phyloP scores from a whole-genome alignment of 1,140 invertebrate genomes.

The Cotesia chilonis region DNA sequence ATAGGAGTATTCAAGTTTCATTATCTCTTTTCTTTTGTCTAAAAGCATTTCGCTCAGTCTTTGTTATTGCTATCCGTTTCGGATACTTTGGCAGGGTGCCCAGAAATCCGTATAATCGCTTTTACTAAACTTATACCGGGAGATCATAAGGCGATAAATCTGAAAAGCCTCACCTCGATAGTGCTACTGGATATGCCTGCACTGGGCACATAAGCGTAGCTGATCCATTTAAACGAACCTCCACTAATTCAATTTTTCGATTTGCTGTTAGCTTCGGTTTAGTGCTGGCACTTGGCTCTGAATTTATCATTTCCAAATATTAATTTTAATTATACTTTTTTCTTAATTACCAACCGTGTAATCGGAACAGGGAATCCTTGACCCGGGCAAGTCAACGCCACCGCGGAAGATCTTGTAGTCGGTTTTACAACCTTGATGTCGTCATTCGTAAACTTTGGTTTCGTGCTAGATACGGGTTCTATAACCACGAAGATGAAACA shows the following conservation, averaged over 20 bases:
- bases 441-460: constrained; percentile 66
- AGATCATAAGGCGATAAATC: constrained; percentile 11
- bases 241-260: constrained; percentile 41
- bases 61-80: not conserved
- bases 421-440: constrained; percentile 58
- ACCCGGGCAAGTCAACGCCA: constrained; percentile 72
- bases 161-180: constrained; percentile 39
- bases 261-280: constrained; percentile 55
- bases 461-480: constrained; percentile 68
- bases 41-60: constrained; percentile 6
- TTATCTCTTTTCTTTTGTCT: constrained; percentile 11
- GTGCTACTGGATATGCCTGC: constrained; percentile 46
- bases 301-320: constrained; percentile 14
- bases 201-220: constrained; percentile 59
- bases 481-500: constrained; percentile 20
- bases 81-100: constrained; percentile 2
- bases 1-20: not conserved
- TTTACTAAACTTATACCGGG: not conserved
- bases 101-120: constrained; percentile 20
- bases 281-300: constrained; percentile 60
- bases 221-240: constrained; percentile 29
- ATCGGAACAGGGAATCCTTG: constrained; percentile 71
- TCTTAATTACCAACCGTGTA: constrained; percentile 53
- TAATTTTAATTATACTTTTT: constrained; percentile 7
- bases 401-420: constrained; percentile 56